These are phyloP conservation scores for Lucilia cuprina DNA, from an alignment of 1,140 invertebrate genomes.

Conservation along the genomic window DNA sequence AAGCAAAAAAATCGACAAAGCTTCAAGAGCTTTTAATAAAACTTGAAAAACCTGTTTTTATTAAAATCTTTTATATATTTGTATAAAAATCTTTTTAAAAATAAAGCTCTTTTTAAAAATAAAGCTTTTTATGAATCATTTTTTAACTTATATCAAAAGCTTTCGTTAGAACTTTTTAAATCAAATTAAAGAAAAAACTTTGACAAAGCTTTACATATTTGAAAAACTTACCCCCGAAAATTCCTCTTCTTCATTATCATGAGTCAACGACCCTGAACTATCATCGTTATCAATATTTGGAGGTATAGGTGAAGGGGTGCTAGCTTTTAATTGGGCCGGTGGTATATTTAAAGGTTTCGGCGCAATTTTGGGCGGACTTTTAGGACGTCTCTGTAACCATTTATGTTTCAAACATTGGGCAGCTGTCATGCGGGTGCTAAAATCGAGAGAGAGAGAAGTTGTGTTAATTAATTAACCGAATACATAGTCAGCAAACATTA, in stretches of 20 bases:
- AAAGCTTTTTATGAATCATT: too few species aligned
- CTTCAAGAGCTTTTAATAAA: too few species aligned
- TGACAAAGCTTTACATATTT: neutral
- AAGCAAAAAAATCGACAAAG: too few species aligned
- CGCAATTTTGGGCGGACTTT: constrained; percentile 51
- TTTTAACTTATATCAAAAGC: too few species aligned
- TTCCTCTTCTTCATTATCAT: constrained; percentile 41
- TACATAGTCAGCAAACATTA: neutral
- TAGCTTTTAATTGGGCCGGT: constrained; percentile 52
- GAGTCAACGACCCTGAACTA: neutral
- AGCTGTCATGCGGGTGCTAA: constrained; percentile 77
- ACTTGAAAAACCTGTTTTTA: too few species aligned
- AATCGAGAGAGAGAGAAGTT: neutral
- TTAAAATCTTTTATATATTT: too few species aligned
- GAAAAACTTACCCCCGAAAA: constrained; percentile 45
- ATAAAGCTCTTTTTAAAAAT: too few species aligned
- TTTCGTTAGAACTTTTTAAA: too few species aligned
- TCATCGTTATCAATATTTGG: constrained; percentile 43
- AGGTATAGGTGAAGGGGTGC: constrained; percentile 49
- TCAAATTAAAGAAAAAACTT: neutral
- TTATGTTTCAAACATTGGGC: constrained; percentile 76
- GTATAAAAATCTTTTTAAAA: too few species aligned
- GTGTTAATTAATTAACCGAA: neutral
- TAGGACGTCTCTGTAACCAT: constrained; percentile 71
- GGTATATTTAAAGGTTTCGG: constrained; percentile 49